Evolutionary conservation across 2,113 vertebrate genomes (phyloP).

Genomic region (Verasper variegatus): DNA sequence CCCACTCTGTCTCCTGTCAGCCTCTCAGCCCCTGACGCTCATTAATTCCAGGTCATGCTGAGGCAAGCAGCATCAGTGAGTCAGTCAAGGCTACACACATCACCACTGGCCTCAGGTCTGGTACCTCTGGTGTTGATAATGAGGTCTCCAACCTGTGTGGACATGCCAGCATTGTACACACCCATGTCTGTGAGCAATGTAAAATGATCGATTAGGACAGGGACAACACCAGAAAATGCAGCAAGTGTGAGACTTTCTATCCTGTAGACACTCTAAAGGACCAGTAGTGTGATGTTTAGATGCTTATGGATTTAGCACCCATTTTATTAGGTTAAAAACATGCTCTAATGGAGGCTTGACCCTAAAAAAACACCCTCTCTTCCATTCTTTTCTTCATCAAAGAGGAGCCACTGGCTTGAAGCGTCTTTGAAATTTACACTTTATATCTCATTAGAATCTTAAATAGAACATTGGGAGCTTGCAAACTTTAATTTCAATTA

Average conservation of each 20-base stretch:
- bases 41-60: conserved; percentile 59
- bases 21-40: conserved; percentile 38
- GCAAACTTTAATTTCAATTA: conserved; percentile 52
- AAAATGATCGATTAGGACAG: conserved; percentile 1
- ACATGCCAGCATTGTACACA: conserved; percentile 2
- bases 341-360: neutral
- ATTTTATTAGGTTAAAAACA: neutral
- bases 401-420: conserved; percentile 35
- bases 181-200: neutral
- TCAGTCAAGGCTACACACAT: conserved; percentile 34
- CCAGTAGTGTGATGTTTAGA: neutral
- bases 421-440: conserved; percentile 32
- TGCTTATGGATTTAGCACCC: conserved; percentile 1
- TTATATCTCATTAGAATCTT: conserved; percentile 41
- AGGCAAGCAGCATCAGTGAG: conserved; percentile 49
- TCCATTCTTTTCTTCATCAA: conserved; percentile 27
- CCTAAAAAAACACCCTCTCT: too few relatives aligned
- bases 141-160: conserved; percentile 41
- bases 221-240: neutral
- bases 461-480: conserved; percentile 9
- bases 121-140: conserved; percentile 35
- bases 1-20: conserved; percentile 27
- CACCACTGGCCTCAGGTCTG: conserved; percentile 14
- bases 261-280: neutral
- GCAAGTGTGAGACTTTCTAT: neutral